Conservation (phyloP, 2,888 invertebrate species). For the Cephus sareptanus region DNA sequence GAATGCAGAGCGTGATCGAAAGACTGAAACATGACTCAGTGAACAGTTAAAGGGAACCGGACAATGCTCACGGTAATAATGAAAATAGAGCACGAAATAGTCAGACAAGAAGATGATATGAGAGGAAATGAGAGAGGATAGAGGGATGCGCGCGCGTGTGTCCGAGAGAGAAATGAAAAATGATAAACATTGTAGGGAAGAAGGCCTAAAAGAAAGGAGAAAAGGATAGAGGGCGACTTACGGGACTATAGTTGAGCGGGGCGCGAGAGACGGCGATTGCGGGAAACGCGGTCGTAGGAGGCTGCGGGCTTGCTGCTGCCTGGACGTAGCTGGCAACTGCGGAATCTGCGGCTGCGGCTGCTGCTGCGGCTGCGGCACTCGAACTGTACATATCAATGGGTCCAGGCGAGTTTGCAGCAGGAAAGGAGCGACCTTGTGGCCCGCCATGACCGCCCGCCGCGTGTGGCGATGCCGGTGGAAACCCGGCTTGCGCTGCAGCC, state of each 20-base stretch:
- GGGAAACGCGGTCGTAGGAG: constrained; percentile 87
- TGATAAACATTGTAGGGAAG: no score
- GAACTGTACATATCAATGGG: constrained; percentile 95
- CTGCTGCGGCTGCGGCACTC: constrained; percentile 74
- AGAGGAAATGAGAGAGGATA: no score
- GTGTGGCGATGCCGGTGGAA: constrained; percentile 87
- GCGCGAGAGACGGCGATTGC: constrained; percentile 94
- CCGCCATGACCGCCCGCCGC: constrained; percentile 70
- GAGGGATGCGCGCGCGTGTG: no score
- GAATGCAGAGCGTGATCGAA: no score
- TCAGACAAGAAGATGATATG: no score
- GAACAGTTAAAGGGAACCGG: no score
- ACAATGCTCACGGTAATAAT: no score
- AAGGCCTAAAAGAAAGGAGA: no score
- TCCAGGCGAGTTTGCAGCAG: constrained; percentile 92
- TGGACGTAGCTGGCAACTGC: constrained; percentile 89
- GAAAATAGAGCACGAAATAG: no score
- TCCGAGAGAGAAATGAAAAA: no score
- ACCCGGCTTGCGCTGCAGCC: constrained; percentile 80
- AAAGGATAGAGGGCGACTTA: constrained; percentile 68
- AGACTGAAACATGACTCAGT: no score
- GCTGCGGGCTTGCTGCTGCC: constrained; percentile 94
- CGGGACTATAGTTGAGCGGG: constrained; percentile 93
- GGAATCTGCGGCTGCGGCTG: constrained; percentile 74
- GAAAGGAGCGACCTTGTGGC: constrained; percentile 81